Evolutionary conservation across 2,888 invertebrate genomes (phyloP).

Genomic region (Lasioglossum figueresi): DNA sequence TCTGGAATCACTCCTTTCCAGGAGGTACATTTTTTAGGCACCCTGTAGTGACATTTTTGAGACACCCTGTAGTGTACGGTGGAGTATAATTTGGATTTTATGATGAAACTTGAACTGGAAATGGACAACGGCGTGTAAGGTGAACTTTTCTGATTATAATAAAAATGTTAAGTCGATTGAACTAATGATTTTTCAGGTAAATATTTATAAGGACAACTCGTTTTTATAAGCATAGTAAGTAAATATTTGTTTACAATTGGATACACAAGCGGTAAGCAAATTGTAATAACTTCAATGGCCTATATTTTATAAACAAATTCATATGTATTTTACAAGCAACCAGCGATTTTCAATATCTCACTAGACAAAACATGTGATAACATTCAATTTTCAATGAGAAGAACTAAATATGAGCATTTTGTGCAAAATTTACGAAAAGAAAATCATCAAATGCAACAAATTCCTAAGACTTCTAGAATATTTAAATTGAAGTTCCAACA

Average conservation of each 20-base stretch:
- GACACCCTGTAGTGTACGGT: background rate
- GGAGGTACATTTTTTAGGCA: too few relatives aligned
- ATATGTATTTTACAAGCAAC: too few relatives aligned
- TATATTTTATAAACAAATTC: background rate
- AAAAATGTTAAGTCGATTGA: background rate
- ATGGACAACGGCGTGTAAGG: background rate
- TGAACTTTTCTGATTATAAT: background rate
- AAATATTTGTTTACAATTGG: background rate
- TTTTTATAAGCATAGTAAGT: background rate
- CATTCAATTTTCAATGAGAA: too few relatives aligned
- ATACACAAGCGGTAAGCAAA: background rate
- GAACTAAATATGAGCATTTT: too few relatives aligned
- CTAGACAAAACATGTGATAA: background rate
- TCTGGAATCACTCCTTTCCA: too few relatives aligned
- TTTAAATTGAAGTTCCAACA: too few relatives aligned
- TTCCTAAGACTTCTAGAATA: too few relatives aligned
- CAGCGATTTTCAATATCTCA: too few relatives aligned
- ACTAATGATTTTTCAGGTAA: background rate
- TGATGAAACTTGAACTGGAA: background rate
- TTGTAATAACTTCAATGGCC: background rate
- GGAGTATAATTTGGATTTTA: background rate
- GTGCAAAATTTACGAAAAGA: too few relatives aligned
- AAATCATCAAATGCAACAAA: too few relatives aligned
- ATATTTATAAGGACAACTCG: background rate
- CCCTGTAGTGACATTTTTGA: background rate